Percentiles rank a stretch among this genome's conserved stretches.
Evolutionary conservation across 2,797 vertebrate species (phyloP).

Genomic region (Bradypus variegatus): DNA sequence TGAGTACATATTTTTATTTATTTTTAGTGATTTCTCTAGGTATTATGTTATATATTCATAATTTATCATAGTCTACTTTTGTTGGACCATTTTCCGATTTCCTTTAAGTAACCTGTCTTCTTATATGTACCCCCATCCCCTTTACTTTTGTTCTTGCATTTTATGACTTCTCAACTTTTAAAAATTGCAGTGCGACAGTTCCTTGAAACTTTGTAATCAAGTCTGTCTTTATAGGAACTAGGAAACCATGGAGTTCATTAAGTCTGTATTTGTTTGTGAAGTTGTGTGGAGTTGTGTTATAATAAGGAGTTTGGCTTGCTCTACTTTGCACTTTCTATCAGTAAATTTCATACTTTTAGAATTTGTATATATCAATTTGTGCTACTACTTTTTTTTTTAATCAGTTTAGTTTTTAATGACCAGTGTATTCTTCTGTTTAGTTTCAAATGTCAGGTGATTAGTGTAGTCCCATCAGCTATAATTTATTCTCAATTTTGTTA

Average conservation of each 20-base stretch:
- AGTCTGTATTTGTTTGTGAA: not conserved
- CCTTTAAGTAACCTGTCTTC: not conserved
- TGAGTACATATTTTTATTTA: not conserved
- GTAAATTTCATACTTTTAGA: not conserved
- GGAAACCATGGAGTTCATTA: not conserved
- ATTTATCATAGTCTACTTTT: not conserved
- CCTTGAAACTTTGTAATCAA: not conserved
- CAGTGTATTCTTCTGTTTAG: slow-evolving; percentile 3
- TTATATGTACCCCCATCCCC: not conserved
- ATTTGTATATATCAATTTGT: not conserved
- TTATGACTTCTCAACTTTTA: not conserved
- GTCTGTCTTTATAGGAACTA: not conserved
- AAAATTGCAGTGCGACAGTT: not conserved
- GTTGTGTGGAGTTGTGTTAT: not conserved
- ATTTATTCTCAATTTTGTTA: slow-evolving; percentile 17
- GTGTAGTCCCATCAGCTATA: not conserved
- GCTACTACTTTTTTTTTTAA: not conserved
- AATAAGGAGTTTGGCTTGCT: not conserved
- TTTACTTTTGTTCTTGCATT: not conserved
- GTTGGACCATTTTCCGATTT: not conserved
- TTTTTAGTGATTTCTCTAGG: not conserved
- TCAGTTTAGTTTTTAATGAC: not conserved
- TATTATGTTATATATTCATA: not conserved
- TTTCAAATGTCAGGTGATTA: slow-evolving; percentile 1
- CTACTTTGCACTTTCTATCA: not conserved